Conservation (phyloP, 2,888 invertebrate genomes). For the Ptychoptera contaminata region DNA sequence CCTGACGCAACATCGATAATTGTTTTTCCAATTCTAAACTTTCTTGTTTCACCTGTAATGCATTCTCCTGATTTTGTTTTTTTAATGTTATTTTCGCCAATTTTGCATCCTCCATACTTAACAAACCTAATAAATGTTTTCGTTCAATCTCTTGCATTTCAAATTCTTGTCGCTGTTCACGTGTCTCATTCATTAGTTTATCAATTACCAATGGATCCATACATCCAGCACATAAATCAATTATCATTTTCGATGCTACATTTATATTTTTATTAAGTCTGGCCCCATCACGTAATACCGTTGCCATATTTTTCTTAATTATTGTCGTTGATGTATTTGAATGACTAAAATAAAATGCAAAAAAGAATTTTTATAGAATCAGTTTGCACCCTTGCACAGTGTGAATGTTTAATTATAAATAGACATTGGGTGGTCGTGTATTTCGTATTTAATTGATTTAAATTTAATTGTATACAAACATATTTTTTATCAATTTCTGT, state of each 20-base stretch:
- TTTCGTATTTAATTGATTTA: too few species aligned
- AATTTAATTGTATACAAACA: too few species aligned
- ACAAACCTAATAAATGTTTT: constrained; percentile 40
- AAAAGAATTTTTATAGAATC: too few species aligned
- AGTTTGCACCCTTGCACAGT: too few species aligned
- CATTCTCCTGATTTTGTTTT: constrained; percentile 26
- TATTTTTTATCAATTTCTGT: too few species aligned
- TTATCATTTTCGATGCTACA: constrained; percentile 35
- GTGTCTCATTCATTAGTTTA: constrained; percentile 31
- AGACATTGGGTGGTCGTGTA: not conserved
- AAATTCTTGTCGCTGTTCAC: constrained; percentile 33
- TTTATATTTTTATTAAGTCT: constrained; percentile 32
- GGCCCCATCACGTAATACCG: constrained; percentile 36
- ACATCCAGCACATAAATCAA: constrained; percentile 34
- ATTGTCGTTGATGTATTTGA: constrained; percentile 3
- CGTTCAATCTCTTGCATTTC: constrained; percentile 37
- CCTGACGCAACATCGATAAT: constrained; percentile 35
- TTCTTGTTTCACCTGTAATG: constrained; percentile 32
- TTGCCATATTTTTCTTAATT: constrained; percentile 34
- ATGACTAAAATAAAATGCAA: not conserved
- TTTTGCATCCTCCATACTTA: constrained; percentile 42
- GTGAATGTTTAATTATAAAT: not conserved
- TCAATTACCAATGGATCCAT: constrained; percentile 30
- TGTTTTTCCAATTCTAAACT: constrained; percentile 33
- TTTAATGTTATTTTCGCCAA: constrained; percentile 38